These are phyloP conservation scores for Panagrolaimus sp. DNA, from an alignment of 1,140 invertebrate genomes.

Conservation along the genomic window DNA sequence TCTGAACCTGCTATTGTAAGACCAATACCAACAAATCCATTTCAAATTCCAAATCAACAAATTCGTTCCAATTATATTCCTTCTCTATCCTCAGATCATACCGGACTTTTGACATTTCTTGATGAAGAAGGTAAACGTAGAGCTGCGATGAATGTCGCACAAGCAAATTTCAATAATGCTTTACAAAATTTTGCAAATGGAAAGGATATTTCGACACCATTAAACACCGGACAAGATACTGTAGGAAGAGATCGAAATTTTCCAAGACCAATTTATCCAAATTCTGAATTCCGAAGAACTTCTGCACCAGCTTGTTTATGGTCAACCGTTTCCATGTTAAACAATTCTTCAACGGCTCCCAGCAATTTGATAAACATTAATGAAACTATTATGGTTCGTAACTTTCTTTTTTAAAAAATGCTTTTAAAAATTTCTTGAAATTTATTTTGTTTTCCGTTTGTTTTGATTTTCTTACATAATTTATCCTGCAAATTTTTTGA, in stretches of 20 bases:
- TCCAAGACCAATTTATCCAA: constrained; percentile 6
- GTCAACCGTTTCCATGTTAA: constrained; percentile 7
- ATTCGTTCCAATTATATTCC: constrained; percentile 3
- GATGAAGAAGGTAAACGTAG: background rate
- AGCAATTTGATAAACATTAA: background rate
- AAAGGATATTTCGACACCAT: background rate
- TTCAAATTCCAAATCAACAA: background rate
- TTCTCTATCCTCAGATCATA: background rate
- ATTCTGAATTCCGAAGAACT: constrained; percentile 4
- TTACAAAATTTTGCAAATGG: background rate
- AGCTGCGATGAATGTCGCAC: constrained; percentile 8
- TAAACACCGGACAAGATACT: background rate
- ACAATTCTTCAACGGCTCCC: background rate
- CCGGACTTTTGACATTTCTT: constrained; percentile 6
- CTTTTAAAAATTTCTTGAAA: background rate
- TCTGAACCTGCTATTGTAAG: background rate
- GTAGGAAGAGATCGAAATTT: too few relatives aligned
- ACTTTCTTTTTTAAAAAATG: constrained; percentile 10
- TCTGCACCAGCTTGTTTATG: constrained; percentile 11
- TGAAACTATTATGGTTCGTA: constrained; percentile 5
- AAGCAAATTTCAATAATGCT: background rate
- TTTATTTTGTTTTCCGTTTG: constrained; percentile 1
- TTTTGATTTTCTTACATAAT: background rate
- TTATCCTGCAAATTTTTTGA: constrained; percentile 5
- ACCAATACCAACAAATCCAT: constrained; percentile 5